Percentiles rank a stretch among this genome's conserved stretches.
These are phyloP conservation scores for Mionectes olivaceus DNA, from an alignment of 2,797 vertebrate genomes.

Conservation along the genomic window DNA sequence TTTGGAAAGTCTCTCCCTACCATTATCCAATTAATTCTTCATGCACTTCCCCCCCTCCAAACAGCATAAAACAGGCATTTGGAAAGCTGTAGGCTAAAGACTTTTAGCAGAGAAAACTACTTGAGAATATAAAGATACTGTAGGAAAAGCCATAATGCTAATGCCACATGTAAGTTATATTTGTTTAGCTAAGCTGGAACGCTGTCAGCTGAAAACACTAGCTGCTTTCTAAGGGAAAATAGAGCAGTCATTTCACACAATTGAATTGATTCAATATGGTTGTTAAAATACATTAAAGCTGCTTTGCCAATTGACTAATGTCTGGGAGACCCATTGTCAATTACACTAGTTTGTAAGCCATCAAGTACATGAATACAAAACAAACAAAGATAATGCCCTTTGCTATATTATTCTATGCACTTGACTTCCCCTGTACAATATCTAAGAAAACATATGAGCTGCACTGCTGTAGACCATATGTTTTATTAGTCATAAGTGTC, in stretches of 20 bases:
- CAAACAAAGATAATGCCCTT: conserved; percentile 61
- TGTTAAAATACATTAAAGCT: conserved; percentile 63
- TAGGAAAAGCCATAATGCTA: conserved; percentile 33
- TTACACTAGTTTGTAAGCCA: conserved; percentile 54
- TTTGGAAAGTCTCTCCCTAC: conserved; percentile 2
- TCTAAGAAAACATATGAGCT: conserved; percentile 14
- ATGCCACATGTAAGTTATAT: conserved; percentile 45
- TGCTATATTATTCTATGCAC: conserved; percentile 27
- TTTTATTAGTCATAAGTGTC: conserved; percentile 37
- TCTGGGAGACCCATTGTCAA: conserved; percentile 63
- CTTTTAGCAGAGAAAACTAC: conserved; percentile 16
- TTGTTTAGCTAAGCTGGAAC: conserved; percentile 60
- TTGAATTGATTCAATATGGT: conserved; percentile 65
- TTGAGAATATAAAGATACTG: conserved; percentile 26
- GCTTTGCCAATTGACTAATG: conserved; percentile 62
- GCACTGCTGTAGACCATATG: conserved; percentile 43
- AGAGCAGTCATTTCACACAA: conserved; percentile 61
- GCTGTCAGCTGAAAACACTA: conserved; percentile 64
- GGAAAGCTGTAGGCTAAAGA: conserved; percentile 37
- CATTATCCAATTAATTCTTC: conserved; percentile 27
- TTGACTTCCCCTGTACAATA: conserved; percentile 41
- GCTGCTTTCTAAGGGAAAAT: conserved; percentile 68
- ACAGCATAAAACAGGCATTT: background rate
- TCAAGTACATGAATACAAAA: conserved; percentile 41
- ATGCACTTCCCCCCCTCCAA: background rate